Evolutionary conservation across 2,113 vertebrate species (phyloP), one percentile per base, ranked within the genome.

Genomic region (Camelus bactrianus): DNA sequence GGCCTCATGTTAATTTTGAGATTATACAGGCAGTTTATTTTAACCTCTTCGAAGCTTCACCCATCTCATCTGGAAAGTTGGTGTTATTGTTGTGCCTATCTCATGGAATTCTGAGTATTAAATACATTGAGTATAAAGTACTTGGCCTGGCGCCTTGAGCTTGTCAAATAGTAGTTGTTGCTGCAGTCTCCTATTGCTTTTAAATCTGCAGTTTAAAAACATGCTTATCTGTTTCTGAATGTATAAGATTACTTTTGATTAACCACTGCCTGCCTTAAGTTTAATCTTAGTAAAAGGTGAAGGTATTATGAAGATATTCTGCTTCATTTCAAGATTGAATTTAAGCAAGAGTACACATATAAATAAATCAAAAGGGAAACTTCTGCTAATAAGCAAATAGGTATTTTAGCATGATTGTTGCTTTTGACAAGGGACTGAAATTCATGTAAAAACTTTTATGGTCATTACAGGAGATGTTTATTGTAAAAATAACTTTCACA

Each of bases 321-420:
- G n/a, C 30, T 94, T 93, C n/a, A 56, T 75, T 86, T 86, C 19
- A 70, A 94, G 81, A 65, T 79, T 92, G 8, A 94, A 28, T n/a
- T 64, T 69, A 75, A 80, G 13, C 32, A 67, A 38, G 42, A 26
- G 5, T 30, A 60, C 16, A 73, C 14, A 30, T 46, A 32, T 32
- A 64, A 72, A 48, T 54, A 90, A 77, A 86, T 79, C n/a, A 89
- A 85, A 94, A 62, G 19, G 38, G 46, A 83, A 62, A 35, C 3
- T 86, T 91, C 82, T 86, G 52, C 16, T 88, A 28, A 56, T 72
- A 72, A 65, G 26, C 11, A 17, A 75, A 6, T 64, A 84, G 54
- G 28, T 42, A 86, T 86, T 88, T 91, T 89, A 52, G 24, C 69
- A 42, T 62, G 58, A 46, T 89, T 64, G 46, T 77, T 94, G 16